Conservation (phyloP, 1,140 invertebrate species). For the Chrysopa pallens region DNA sequence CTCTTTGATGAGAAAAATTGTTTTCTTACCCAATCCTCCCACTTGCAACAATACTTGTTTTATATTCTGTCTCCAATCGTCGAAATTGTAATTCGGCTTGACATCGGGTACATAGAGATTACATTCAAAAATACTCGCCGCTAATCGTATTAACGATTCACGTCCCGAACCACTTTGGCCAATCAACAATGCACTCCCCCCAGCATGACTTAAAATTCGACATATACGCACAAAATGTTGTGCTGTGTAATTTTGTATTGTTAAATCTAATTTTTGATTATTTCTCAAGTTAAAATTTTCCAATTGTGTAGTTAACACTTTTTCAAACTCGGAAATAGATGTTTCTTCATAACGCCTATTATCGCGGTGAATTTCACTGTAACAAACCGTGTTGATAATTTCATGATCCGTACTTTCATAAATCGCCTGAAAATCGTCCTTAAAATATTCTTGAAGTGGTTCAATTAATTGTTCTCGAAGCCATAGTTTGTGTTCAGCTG, state of each 20-base stretch:
- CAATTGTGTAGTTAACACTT: too few species aligned
- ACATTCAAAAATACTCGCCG: conserved; percentile 53
- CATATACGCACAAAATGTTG: too few species aligned
- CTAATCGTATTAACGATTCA: conserved; percentile 67
- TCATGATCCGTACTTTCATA: too few species aligned
- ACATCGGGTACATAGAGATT: conserved; percentile 75
- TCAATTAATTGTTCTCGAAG: conserved; percentile 48
- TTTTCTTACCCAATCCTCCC: conserved; percentile 52
- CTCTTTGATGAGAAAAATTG: conserved; percentile 72
- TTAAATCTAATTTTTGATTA: too few species aligned
- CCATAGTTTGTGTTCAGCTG: conserved; percentile 58
- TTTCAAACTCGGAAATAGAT: too few species aligned
- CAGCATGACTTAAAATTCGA: conserved; percentile 45
- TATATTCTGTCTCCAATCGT: conserved; percentile 80
- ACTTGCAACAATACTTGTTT: conserved; percentile 66
- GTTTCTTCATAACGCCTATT: too few species aligned
- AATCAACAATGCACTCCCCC: conserved; percentile 56
- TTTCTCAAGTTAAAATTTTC: too few species aligned
- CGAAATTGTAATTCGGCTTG: conserved; percentile 60
- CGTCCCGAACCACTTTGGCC: conserved; percentile 83
- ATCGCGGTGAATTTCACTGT: too few species aligned
- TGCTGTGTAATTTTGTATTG: too few species aligned
- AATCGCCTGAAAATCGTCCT: too few species aligned
- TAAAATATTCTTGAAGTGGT: conserved; percentile 5
- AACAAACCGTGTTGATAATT: too few species aligned